Evolutionary conservation across 2,797 vertebrate species (phyloP).

Genomic region (Simalia tracyae): DNA sequence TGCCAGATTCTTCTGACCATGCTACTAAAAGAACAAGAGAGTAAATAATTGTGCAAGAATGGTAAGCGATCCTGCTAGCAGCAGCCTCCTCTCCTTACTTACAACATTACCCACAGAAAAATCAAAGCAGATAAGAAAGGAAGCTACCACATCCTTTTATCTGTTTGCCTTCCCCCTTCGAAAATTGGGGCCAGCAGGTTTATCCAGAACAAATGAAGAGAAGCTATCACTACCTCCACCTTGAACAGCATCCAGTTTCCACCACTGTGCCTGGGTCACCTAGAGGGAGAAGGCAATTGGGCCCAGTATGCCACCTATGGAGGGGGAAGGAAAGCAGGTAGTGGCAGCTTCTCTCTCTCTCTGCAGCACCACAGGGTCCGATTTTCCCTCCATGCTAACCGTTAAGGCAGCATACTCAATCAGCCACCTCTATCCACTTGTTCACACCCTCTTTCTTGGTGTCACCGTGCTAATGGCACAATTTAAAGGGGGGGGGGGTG

Average conservation of each 20-base stretch:
- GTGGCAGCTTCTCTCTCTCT: not conserved
- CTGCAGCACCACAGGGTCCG: not conserved
- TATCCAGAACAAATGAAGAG: not conserved
- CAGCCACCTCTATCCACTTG: not conserved
- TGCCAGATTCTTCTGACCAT: not conserved
- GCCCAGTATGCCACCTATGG: not conserved
- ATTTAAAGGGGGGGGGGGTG: not conserved
- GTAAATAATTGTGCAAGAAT: not conserved
- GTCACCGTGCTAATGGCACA: not conserved
- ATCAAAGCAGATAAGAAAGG: not conserved
- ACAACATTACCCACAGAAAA: not conserved
- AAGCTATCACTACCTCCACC: not conserved
- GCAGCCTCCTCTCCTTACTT: not conserved
- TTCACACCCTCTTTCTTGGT: not conserved
- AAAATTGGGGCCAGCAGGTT: not conserved
- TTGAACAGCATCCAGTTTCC: not conserved
- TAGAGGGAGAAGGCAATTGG: not conserved
- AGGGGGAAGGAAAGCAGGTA: not conserved
- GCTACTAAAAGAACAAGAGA: not conserved
- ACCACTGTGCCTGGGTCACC: not conserved
- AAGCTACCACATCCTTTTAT: not conserved
- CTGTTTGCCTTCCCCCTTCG: not conserved
- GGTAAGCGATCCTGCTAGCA: not conserved
- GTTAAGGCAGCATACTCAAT: not conserved
- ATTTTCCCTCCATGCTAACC: not conserved